Evolutionary conservation across 2,797 vertebrate genomes (phyloP).

Genomic region (Adelosebastes latens): DNA sequence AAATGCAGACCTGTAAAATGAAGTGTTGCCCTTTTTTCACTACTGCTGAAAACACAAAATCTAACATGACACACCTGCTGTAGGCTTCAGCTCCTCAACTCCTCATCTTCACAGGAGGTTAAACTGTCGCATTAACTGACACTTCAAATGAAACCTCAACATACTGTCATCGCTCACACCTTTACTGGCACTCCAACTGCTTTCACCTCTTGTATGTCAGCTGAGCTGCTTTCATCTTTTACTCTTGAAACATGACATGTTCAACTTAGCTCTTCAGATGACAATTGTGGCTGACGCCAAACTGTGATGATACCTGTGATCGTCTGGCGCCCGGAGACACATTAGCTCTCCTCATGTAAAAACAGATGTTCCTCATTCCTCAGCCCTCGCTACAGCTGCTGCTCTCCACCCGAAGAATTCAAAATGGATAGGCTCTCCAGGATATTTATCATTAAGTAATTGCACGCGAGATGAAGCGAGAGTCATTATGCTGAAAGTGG

Average conservation of each 20-base stretch:
- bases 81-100: too few species aligned
- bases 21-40: too few species aligned
- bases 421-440: slow-evolving; percentile 44
- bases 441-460: slow-evolving; percentile 65
- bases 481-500: slow-evolving; percentile 57
- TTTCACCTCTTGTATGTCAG: too few species aligned
- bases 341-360: slow-evolving; percentile 51
- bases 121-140: too few species aligned
- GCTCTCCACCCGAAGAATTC: slow-evolving; percentile 26
- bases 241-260: not conserved
- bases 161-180: too few species aligned
- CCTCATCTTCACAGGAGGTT: too few species aligned
- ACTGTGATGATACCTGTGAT: slow-evolving; percentile 14
- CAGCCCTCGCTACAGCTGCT: slow-evolving; percentile 46
- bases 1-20: rapidly evolving
- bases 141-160: too few species aligned
- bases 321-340: slow-evolving; percentile 18
- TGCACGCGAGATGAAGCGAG: slow-evolving; percentile 34
- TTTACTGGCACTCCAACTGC: too few species aligned
- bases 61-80: too few species aligned
- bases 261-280: too few species aligned
- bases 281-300: not conserved
- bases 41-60: too few species aligned
- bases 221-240: not conserved
- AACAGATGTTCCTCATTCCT: slow-evolving; percentile 60